A percentile compares a stretch with the other conserved stretches of the same genome.
These are phyloP conservation scores for Tyrannus savana DNA, from an alignment of 2,113 vertebrate species.

Conservation along the genomic window DNA sequence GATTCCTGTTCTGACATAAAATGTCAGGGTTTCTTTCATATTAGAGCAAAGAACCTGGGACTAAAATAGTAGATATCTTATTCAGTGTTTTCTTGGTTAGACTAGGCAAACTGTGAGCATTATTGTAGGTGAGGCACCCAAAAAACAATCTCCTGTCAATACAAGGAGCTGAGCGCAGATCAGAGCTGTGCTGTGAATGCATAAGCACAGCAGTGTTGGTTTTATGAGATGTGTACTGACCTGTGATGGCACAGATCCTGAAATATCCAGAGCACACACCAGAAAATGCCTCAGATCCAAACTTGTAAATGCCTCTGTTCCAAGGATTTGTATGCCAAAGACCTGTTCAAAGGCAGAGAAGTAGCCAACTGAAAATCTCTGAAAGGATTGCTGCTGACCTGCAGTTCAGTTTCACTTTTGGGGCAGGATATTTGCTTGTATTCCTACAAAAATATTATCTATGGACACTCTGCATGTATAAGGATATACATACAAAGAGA, in stretches of 20 bases:
- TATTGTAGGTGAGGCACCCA: not conserved
- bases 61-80: not conserved
- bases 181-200: not conserved
- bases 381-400: not conserved
- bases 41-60: not conserved
- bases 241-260: fast-evolving
- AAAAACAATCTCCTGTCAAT: not conserved
- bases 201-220: not conserved
- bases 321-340: not conserved
- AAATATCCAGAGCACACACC: not conserved
- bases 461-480: not conserved
- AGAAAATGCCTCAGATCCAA: not conserved
- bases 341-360: slow-evolving; percentile 2
- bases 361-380: not conserved
- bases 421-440: not conserved
- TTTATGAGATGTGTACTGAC: not conserved
- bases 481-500: not conserved
- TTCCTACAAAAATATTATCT: not conserved
- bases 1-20: not conserved
- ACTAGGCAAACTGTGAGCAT: not conserved
- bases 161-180: not conserved
- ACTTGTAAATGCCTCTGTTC: not conserved
- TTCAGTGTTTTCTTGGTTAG: not conserved
- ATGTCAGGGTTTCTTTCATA: not conserved
- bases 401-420: not conserved